Evolutionary conservation across 2,797 vertebrate species (phyloP).

Genomic region (Arnoldichthys spilopterus): DNA sequence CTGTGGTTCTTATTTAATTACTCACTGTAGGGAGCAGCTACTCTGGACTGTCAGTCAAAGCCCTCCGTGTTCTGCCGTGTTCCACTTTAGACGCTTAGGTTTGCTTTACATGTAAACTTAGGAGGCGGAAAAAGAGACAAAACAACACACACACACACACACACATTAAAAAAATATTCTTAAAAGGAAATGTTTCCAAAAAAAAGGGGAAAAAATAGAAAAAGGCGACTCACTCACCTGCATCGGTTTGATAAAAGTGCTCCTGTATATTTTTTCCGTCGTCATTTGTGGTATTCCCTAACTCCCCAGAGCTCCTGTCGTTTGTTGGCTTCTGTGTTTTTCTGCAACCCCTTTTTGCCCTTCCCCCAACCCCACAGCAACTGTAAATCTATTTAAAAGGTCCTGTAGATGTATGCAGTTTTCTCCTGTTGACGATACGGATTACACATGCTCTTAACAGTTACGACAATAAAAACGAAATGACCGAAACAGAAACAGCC

Average conservation of each 20-base stretch:
- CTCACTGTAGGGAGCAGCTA: slow-evolving; percentile 66
- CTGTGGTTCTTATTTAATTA: slow-evolving; percentile 55
- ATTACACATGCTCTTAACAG: slow-evolving; percentile 71
- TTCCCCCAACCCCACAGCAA: slow-evolving; percentile 69
- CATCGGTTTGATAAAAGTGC: slow-evolving; percentile 71
- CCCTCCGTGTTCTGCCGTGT: slow-evolving; percentile 61
- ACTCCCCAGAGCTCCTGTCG: slow-evolving; percentile 70
- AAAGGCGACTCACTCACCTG: slow-evolving; percentile 61
- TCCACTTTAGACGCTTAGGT: slow-evolving; percentile 64
- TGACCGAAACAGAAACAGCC: slow-evolving; percentile 36
- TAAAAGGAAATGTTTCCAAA: not conserved
- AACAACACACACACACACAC: slow-evolving; percentile 55
- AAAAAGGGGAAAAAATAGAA: slow-evolving; percentile 23
- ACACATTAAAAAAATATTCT: slow-evolving; percentile 47
- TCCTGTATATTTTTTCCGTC: slow-evolving; percentile 71
- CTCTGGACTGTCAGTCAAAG: slow-evolving; percentile 66
- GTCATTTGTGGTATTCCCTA: slow-evolving; percentile 76
- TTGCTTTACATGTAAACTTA: slow-evolving; percentile 71
- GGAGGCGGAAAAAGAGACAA: slow-evolving; percentile 48
- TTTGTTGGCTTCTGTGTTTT: slow-evolving; percentile 84
- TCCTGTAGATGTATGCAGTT: slow-evolving; percentile 85
- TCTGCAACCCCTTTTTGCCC: slow-evolving; percentile 71
- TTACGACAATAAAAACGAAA: slow-evolving; percentile 81
- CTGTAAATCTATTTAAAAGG: slow-evolving; percentile 85
- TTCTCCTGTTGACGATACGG: slow-evolving; percentile 81